These are phyloP conservation scores for Parnassius glacialis DNA, from an alignment of 2,888 invertebrate species.

Conservation along the genomic window DNA sequence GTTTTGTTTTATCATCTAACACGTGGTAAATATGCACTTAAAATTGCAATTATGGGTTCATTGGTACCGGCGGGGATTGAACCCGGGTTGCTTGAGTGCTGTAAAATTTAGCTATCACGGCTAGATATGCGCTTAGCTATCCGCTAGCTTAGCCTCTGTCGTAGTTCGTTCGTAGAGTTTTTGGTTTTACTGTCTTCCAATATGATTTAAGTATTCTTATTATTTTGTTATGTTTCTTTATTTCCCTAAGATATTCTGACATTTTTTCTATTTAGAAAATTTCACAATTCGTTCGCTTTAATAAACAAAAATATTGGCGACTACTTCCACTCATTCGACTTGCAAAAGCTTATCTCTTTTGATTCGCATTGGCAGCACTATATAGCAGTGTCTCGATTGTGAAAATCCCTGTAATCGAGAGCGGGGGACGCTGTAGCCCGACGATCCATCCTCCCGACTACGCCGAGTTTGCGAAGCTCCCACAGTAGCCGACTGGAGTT, in stretches of 20 bases:
- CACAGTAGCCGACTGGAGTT: conserved; percentile 23
- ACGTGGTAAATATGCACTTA: too few relatives aligned
- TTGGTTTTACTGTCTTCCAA: too few relatives aligned
- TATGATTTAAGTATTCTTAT: too few relatives aligned
- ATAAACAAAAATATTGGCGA: conserved; percentile 19
- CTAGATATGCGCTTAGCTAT: too few relatives aligned
- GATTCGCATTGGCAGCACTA: conserved; percentile 4
- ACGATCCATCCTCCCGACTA: neutral
- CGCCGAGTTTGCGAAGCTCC: conserved; percentile 15
- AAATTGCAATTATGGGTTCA: too few relatives aligned
- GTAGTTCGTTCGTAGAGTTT: too few relatives aligned
- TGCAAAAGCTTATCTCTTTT: conserved; percentile 17
- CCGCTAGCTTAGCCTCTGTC: too few relatives aligned
- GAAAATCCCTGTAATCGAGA: conserved; percentile 15
- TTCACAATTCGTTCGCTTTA: conserved; percentile 16
- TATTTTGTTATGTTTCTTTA: too few relatives aligned
- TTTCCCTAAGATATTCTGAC: neutral
- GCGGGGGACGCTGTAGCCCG: conserved; percentile 9
- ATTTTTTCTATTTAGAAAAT: conserved; percentile 1
- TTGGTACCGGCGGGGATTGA: too few relatives aligned
- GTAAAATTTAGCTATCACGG: too few relatives aligned
- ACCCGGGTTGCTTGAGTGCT: too few relatives aligned
- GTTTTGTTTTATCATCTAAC: too few relatives aligned
- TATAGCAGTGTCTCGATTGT: neutral
- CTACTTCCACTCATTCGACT: conserved; percentile 15